A percentile compares a stretch with the other conserved stretches of the same genome.
Evolutionary conservation across 30 jellyfish, hydroid and myxozoan genomes (phyloP).

Genomic region (Cassiopea andromeda): DNA sequence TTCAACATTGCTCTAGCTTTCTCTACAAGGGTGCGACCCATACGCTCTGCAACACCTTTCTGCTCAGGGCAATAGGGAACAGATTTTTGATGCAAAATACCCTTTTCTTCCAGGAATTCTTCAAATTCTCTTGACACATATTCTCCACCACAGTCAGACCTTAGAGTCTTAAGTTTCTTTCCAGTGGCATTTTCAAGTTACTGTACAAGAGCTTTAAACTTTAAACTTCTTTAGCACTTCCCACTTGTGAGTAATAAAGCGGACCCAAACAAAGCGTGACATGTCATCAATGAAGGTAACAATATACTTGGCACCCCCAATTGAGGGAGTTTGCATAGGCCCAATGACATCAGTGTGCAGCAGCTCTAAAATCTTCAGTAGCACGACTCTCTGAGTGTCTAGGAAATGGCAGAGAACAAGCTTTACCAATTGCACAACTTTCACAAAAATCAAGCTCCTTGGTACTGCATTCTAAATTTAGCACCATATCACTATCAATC

Average conservation of each 20-base stretch:
- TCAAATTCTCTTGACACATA: conserved; percentile 34
- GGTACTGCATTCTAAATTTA: background rate
- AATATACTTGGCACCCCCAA: conserved; percentile 43
- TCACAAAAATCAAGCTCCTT: background rate
- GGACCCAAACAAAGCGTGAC: background rate
- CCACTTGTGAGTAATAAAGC: conserved; percentile 17
- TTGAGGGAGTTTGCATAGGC: conserved; percentile 12
- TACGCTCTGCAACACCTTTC: conserved; percentile 60
- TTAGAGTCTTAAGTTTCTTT: conserved; percentile 17
- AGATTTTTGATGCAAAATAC: conserved; percentile 15
- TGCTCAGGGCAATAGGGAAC: conserved; percentile 50
- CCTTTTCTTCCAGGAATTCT: background rate
- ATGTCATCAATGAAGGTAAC: background rate
- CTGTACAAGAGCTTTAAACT: conserved; percentile 24
- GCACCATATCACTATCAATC: background rate
- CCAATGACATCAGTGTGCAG: conserved; percentile 52
- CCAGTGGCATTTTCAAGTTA: conserved; percentile 10
- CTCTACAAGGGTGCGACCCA: conserved; percentile 6
- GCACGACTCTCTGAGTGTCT: conserved; percentile 7
- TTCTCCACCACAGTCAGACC: conserved; percentile 1
- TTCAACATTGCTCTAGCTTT: conserved; percentile 15
- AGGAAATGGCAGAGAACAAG: background rate
- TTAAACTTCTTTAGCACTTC: conserved; percentile 42
- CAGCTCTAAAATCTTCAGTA: conserved; percentile 7
- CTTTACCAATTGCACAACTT: background rate